phyloP scores from a whole-genome alignment of 2,888 invertebrate species.

The Anticlea derivata region DNA sequence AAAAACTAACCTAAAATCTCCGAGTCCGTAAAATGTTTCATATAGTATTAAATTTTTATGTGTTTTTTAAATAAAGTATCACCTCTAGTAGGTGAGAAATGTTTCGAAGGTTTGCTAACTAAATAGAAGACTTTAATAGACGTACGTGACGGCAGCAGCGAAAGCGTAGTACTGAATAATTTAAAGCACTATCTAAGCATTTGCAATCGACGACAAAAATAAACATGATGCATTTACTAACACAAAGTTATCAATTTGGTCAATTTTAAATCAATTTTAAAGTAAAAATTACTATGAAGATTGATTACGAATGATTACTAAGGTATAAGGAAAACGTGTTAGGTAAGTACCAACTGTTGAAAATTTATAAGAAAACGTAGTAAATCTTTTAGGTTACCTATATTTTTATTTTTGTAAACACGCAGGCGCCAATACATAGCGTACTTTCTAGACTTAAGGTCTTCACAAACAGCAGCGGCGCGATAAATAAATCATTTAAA shows the following conservation, averaged over 20 bases:
- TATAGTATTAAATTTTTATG: no score
- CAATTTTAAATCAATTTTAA: slow-evolving; percentile 8
- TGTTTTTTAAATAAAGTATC: not conserved
- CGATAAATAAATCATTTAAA: not conserved
- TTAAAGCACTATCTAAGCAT: slow-evolving; percentile 18
- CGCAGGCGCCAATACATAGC: slow-evolving; percentile 54
- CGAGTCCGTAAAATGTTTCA: not conserved
- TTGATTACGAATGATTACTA: no score
- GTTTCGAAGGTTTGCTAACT: not conserved
- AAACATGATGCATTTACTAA: slow-evolving; percentile 44
- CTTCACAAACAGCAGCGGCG: slow-evolving; percentile 21
- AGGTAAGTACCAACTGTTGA: no score
- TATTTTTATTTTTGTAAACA: slow-evolving; percentile 34
- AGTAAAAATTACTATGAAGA: not conserved
- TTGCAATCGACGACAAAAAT: slow-evolving; percentile 25
- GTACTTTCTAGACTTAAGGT: slow-evolving; percentile 37
- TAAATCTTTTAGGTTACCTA: no score
- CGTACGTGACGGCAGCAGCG: slow-evolving; percentile 12
- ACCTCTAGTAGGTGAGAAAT: not conserved
- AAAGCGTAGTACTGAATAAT: slow-evolving; percentile 32
- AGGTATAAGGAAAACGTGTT: no score
- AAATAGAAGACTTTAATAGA: not conserved
- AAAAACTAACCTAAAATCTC: no score
- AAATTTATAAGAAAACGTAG: no score
- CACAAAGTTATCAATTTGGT: slow-evolving; percentile 20